Evolutionary conservation across 2,797 vertebrate genomes (phyloP), one percentile per base, ranked within the genome.

Genomic region (Rallus crepitans): DNA sequence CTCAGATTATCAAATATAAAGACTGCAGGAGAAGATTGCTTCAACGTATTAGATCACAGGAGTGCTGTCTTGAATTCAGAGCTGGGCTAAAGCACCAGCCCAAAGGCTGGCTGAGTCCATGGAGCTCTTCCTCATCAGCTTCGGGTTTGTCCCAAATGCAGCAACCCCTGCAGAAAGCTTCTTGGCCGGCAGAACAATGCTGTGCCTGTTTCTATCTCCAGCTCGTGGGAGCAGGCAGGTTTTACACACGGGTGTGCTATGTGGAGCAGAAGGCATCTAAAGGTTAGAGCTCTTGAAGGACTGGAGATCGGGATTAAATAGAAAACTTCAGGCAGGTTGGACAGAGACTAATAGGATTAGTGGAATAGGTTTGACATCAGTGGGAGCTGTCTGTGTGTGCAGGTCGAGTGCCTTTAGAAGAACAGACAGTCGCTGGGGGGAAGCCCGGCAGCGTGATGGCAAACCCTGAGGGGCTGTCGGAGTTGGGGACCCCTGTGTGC

Each of bases 1-100:
- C 93, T 79, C 81, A 79, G 93, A 91, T 96, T 93, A 94, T 95
- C 94, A 90, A 89, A 87, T 76, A 73, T 48, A 88, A 94, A 89
- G 85, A 27, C 73, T 93, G 80, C 66, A 79, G 82, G 68, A 94
- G 85, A 90, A 94, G 85, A 89, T 94, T 94, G 80, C 73, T 91
- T 52, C 66, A 18, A 6, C 1, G 2, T 8, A 13, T 65, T 45
- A 60, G 72, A 72, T 40, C 1, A 3, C n/a, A 8, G 69, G 52
- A 91, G 48, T 2, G 1, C 55, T 33, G 39, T 21, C 42, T 80
- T 73, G 81, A 86, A 90, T 88, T 72, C 66, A 93, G 82, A 94
- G 65, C 76, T 21, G 55, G 45, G 65, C 50, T 35, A n/a, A 30
- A 80, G 64, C 79, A 65, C 25, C 60, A 27, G 56, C 28, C 69